Base-by-base conservation (phyloP, 2,113 vertebrate genomes). In the Rhegmatorhina hoffmannsi region DNA sequence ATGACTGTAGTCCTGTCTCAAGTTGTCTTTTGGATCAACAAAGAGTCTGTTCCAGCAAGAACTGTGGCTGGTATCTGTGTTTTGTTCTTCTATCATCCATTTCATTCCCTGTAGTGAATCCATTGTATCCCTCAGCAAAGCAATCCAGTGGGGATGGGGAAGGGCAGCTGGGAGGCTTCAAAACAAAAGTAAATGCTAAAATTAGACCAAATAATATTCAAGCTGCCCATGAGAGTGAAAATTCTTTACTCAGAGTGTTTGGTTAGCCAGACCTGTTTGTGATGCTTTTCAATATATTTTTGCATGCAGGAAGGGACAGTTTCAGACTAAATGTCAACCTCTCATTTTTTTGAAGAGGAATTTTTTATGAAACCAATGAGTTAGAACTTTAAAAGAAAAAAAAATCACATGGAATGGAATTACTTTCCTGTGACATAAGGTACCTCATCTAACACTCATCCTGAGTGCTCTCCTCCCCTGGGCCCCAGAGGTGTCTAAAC, bases 1-100 rank as follows among this genome's bases (percentile, higher is more conserved):
- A 98, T 98, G 98, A 97, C 98, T 56, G 98, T 99, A 17, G 98
- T 98, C 88, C 96, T 99, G 93, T 99, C 98, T 79, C 98, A 99
- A 96, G 97, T 98, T 89, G 97, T 97, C 13, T 98, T 98, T 95
- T 98, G 98, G 98, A 98, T 98, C 97, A 98, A 98, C 97, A 98
- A 99, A 97, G 98, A 98, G 93, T 98, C 98, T 44, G 97, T 98
- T 87, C 98, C 98, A 82, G 98, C 97, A 63, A 98, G 98, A 95
- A 98, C 98, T 9, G 98, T 98, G 69, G 97, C 98, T 94, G 97
- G 97, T 98, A 98, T 81, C 91, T 52, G 33, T 91, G 44, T 77
- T 83, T 90, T 88, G 50, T 74, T 92, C 50, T 55, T 94, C 59
- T 58, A 26, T 81, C 58, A 67, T 86, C 75, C 38, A 36, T 26